A percentile compares a stretch with the other conserved stretches of the same genome.
Conservation (phyloP, 2,888 invertebrate species). For the Leptinotarsa juncta region DNA sequence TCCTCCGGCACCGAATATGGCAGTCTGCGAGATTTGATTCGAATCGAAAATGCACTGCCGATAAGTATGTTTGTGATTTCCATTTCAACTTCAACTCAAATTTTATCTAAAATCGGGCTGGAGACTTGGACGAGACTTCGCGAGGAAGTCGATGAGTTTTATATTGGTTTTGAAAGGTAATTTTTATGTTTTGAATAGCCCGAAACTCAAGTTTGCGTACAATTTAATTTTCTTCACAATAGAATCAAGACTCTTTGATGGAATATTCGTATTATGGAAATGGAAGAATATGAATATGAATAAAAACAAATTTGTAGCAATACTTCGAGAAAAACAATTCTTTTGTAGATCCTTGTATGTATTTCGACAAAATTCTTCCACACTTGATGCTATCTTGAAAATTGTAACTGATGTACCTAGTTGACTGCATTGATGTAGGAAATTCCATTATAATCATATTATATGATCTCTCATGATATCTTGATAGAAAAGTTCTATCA, state of each 20-base stretch:
- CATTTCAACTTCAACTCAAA: slow-evolving; percentile 40
- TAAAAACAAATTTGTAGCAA: too few relatives aligned
- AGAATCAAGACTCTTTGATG: background rate
- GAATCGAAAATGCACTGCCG: slow-evolving; percentile 45
- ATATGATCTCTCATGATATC: too few relatives aligned
- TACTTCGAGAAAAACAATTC: too few relatives aligned
- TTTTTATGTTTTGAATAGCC: slow-evolving; percentile 16
- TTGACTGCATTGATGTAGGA: too few relatives aligned
- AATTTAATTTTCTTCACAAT: slow-evolving; percentile 5
- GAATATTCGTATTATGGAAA: background rate
- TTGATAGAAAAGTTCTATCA: too few relatives aligned
- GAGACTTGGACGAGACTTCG: slow-evolving; percentile 20
- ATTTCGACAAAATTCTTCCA: too few relatives aligned
- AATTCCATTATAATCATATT: too few relatives aligned
- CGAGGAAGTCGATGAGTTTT: slow-evolving; percentile 2
- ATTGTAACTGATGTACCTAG: too few relatives aligned
- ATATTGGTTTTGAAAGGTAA: slow-evolving; percentile 13
- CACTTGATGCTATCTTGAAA: too few relatives aligned
- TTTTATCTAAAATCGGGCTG: slow-evolving; percentile 35
- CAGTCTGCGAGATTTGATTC: slow-evolving; percentile 46
- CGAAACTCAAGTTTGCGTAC: background rate
- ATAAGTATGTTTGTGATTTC: slow-evolving; percentile 47
- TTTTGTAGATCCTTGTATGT: too few relatives aligned
- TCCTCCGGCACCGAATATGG: slow-evolving; percentile 42
- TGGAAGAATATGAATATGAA: background rate